Base-by-base conservation (phyloP, 53 echinoderm and acorn worm species). In the Holothuria scabra region DNA sequence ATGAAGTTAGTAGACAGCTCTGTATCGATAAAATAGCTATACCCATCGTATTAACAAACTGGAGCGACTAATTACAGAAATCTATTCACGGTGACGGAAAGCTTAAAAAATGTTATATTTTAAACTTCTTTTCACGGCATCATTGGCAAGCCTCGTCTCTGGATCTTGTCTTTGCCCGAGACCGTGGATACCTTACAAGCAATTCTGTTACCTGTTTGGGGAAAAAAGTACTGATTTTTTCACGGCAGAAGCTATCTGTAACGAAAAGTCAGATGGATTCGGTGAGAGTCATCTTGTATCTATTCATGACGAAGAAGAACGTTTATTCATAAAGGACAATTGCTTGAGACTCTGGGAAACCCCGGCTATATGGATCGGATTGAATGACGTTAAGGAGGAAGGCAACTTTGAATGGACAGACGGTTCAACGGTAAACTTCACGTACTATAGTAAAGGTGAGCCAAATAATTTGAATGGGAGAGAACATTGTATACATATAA, bases 351-450 rank as follows among this genome's bases (percentile, higher is more conserved):
- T 75, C 29, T 52, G 25, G 29, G 76, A 29, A 28, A 56, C 22
- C 0, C 3, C 4, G 8, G 2, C 21, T 25, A 24, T 75, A 41
- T 75, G 76, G 76, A 75, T 75, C 28, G 76, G 76, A 12, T 56
- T 75, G 29, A 75, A 75, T 75, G 76, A 75, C 46, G 56, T 75
- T 56, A 22, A 75, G 55, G 52, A 75, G 26, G 76, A 75, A 56
- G 76, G 76, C 10, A 52, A 49, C 14, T 75, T 23, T 29, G n/a
- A 14, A 25, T 75, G 56, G 76, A 75, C 56, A 19, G 76, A 75
- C 46, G 76, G 56, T 12, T 52, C 76, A 14, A 2, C 28, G 1
- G 37, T 49, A 25, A 29, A 75, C 8, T 75, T 41, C 29, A 10
- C 12, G 3, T 4, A 75, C 19, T 75, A 55, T 46, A 13, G 0